A percentile compares a stretch with the other conserved stretches of the same genome.
Evolutionary conservation across 2,797 vertebrate species (phyloP).

Genomic region (Macroramphosus scolopax): DNA sequence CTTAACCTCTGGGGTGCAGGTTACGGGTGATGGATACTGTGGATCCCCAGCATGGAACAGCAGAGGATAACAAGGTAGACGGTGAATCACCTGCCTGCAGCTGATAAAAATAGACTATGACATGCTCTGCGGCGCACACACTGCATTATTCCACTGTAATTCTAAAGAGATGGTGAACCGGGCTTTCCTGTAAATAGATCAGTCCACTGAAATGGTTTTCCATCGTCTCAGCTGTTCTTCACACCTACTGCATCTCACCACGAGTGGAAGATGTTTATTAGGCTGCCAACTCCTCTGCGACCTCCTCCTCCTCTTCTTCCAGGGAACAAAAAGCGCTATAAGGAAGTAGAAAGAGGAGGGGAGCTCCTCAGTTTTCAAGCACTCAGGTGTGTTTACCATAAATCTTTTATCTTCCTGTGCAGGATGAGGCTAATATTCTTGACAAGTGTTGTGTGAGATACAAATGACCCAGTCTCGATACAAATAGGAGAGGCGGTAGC

Average conservation of each 20-base stretch:
- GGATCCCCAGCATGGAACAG: slow-evolving; percentile 71
- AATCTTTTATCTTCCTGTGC: slow-evolving; percentile 79
- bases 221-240: slow-evolving; percentile 63
- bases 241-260: slow-evolving; percentile 67
- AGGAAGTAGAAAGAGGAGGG: slow-evolving; percentile 39
- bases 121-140: slow-evolving; percentile 49
- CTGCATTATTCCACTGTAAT: slow-evolving; percentile 63
- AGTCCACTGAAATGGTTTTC: slow-evolving; percentile 63
- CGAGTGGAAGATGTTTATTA: slow-evolving; percentile 69
- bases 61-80: slow-evolving; percentile 81
- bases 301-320: slow-evolving; percentile 39
- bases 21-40: slow-evolving; percentile 82
- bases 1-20: slow-evolving; percentile 81
- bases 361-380: slow-evolving; percentile 55
- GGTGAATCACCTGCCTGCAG: slow-evolving; percentile 80
- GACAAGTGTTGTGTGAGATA: slow-evolving; percentile 83
- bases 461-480: slow-evolving; percentile 85
- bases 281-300: slow-evolving; percentile 58
- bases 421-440: slow-evolving; percentile 83
- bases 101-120: slow-evolving; percentile 81
- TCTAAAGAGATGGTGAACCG: slow-evolving; percentile 61
- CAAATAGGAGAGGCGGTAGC: slow-evolving; percentile 81
- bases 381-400: slow-evolving; percentile 77
- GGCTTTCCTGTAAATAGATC: slow-evolving; percentile 68
- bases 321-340: slow-evolving; percentile 43